Evolutionary conservation across 2,888 invertebrate species (phyloP).

Genomic region (Morpho helenor): DNA sequence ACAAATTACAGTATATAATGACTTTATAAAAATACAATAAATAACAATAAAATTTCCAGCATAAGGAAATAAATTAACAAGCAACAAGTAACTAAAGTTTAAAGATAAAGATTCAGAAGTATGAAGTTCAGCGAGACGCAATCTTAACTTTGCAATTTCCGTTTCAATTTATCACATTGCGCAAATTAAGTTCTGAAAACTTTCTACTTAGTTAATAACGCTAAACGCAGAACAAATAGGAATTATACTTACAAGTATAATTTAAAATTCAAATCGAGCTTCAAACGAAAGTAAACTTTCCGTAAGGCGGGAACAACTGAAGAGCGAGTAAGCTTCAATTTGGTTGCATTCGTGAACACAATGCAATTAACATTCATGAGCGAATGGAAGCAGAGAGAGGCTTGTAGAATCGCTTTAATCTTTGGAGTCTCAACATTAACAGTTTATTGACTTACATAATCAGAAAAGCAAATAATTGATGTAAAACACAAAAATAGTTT

Average conservation of each 20-base stretch:
- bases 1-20: not conserved
- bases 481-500: no score
- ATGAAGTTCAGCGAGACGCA: no score
- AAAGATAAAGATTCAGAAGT: no score
- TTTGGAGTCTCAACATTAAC: slow-evolving; percentile 16
- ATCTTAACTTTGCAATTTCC: no score
- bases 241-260: not conserved
- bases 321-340: slow-evolving; percentile 16
- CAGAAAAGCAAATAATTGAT: no score
- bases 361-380: slow-evolving; percentile 28
- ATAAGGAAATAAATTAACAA: not conserved
- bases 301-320: not conserved
- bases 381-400: slow-evolving; percentile 16
- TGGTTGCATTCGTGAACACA: slow-evolving; percentile 21
- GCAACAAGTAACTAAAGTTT: no score
- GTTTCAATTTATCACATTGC: no score
- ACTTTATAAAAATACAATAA: not conserved
- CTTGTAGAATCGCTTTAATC: slow-evolving; percentile 18
- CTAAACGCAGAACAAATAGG: not conserved
- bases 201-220: no score
- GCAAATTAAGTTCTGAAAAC: no score
- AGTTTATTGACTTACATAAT: not conserved
- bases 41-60: not conserved
- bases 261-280: slow-evolving; percentile 10
- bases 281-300: not conserved